Evolutionary conservation across 2,113 vertebrate genomes (phyloP), one percentile per base, ranked within the genome.

Genomic region (Scartelaos histophorus): DNA sequence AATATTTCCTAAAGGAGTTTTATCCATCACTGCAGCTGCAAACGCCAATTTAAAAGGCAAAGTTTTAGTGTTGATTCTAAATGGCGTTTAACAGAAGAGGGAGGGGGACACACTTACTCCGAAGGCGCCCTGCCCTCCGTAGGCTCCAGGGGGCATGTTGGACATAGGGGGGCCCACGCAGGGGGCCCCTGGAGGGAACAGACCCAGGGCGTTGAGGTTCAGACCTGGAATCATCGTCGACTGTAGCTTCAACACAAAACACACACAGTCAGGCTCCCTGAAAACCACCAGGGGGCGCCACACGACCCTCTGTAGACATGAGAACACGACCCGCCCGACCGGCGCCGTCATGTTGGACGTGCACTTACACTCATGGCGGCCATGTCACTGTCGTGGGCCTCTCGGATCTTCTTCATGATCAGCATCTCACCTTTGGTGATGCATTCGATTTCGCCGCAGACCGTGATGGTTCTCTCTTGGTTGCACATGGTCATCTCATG

Each of bases 221-320:
- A 99, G 93, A 80, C 97, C 98, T 81, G 98, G 97, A 91, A 99
- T 98, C 92, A 99, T 93, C 94, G 98, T 97, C 85, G 97, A 97
- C 93, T 99, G 97, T 89, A 99, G 95, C 98, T 99, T 93, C 74
- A 72, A 0, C 0, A 24, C 3, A 60, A 69, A 66, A 46, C 29
- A 64, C 61, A 15, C 19, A 13, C 61, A 64, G 17, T 64, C n/a
- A 64, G 51, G 7, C 29, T 38, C 29, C 34, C 10, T 12, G 19
- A 64, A 17, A 21, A 6, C 1, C 25, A 9, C 2, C 17, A 64
- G 34, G 4, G 51, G 51, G 51, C 51, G 1, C 51, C 51, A 53
- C 19, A 53, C 7, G 10, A 47, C 46, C 1, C 11, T 47, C 9
- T 47, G 46, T 12, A 47, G 46, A 47, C 9, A 38, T 38, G 35